Evolutionary conservation across 2,797 vertebrate genomes (phyloP), one percentile per base, ranked within the genome.

Genomic region (Cryptoprocta ferox): DNA sequence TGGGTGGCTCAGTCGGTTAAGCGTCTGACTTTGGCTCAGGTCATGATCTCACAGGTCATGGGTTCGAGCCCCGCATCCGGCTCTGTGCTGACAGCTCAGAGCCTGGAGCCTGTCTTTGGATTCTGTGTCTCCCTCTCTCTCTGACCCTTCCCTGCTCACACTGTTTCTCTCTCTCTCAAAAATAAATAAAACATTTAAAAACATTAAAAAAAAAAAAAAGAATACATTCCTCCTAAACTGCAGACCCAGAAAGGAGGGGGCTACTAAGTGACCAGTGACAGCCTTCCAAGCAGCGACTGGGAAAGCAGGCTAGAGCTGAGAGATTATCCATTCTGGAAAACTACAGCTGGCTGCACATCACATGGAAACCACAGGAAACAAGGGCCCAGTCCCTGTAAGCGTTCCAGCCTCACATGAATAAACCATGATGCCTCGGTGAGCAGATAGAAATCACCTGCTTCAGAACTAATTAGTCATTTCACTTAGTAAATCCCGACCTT

Each of bases 321-420:
- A 96, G 94, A 91, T 82, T 35, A 78, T 87, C 80, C 79, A 53
- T 92, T 92, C 96, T 95, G 92, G 94, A 89, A 98, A 97, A 97
- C 85, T 14, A 92, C 75, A 66, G 37, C 39, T 81, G 78, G 59
- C 79, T 45, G 59, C 56, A 53, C 26, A 78, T 42, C 45, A 80
- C 65, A n/a, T 1, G 5, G 59, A 84, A 93, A 66, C 61, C 59
- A 76, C 35, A 56, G 71, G 68, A 93, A 94, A 88, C 53, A 39
- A 70, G 86, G 63, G 45, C 35, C 80, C 48, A 10, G 61, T 91
- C 85, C 65, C 90, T 42, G 53, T 39, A 59, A 94, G 76, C 71
- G 89, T 50, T 87, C 89, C 71, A 85, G 76, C 30, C 81, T 80
- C 35, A 15, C 48, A 37, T 92, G 65, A 96, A 96, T 94, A 94